Base-by-base conservation (phyloP, 2,888 invertebrate genomes). In the Troglohyphantes excavatus region DNA sequence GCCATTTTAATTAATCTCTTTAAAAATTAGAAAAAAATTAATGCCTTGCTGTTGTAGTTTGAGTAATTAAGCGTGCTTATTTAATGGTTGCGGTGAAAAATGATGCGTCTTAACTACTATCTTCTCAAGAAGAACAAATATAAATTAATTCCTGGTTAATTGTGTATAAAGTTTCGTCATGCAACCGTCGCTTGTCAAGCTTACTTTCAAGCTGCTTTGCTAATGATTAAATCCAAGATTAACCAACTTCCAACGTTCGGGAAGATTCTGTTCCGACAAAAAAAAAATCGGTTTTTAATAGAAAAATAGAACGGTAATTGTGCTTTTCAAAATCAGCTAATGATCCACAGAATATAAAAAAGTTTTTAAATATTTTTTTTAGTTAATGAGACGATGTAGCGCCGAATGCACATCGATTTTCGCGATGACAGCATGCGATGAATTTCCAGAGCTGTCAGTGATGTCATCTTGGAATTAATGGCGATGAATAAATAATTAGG, bases 11-110 rank as follows among this genome's bases (percentile, higher is more conserved):
- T 53, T 53, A 53, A 53, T 53, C 0, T 53, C 53, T 53, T 53
- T 17, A 53, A 53, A 9, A 11, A 11, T 53, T 53, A 17, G 7
- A 2, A 39, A 33, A 33, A 33, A 33, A 3, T 9, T 3, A 33
- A 33, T 33, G 33, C 33, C 33, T 33, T 33, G 33, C 2, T 17
- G 13, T 11, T 63, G 68, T 61, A 43, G 70, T 72, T 27, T 61
- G 63, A 63, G 43, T 73, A 83, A 83, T 83, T 72, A 63, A 82
- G 19, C 73, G 23, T 63, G 61, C 63, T 83, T 73, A 59, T 23
- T 65, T 83, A 83, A 83, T 83, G 72, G 61, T 63, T 43, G 19
- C 59, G 7, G 27, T 73, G 83, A 73, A 73, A 83, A 83, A 83
- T 73, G 72, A 83, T 27, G 27, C 27, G 17, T 23, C 59, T 23